Evolutionary conservation across 2,113 vertebrate genomes (phyloP).

Genomic region (Phrynosoma blainvillii): DNA sequence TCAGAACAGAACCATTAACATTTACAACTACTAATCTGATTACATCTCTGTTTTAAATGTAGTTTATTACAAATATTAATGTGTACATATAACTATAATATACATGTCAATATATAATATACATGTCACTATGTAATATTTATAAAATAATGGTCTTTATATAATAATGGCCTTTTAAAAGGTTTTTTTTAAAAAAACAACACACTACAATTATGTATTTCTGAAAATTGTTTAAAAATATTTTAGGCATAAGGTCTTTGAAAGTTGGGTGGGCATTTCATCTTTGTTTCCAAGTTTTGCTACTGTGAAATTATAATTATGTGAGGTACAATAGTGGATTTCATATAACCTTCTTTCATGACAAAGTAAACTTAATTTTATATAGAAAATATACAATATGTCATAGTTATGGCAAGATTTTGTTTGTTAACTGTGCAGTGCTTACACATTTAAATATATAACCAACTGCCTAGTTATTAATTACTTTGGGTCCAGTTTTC

Average conservation of each 20-base stretch:
- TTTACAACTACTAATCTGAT: conserved; percentile 3
- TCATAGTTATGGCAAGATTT: conserved; percentile 62
- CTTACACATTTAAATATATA: conserved; percentile 30
- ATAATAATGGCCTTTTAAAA: background rate
- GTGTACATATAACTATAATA: background rate
- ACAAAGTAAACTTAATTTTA: conserved; percentile 71
- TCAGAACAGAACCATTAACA: background rate
- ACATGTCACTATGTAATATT: background rate
- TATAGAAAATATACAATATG: conserved; percentile 49
- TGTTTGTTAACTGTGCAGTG: conserved; percentile 73
- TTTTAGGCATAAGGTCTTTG: background rate
- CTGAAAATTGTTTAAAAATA: conserved; percentile 28
- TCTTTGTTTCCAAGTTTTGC: conserved; percentile 6
- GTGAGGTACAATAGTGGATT: conserved; percentile 70
- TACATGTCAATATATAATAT: background rate
- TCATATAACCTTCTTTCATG: conserved; percentile 76
- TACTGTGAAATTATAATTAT: conserved; percentile 15
- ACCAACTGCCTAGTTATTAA: background rate
- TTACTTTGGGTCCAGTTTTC: background rate
- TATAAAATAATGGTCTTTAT: conserved; percentile 7
- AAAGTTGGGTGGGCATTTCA: background rate
- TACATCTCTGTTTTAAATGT: conserved; percentile 30
- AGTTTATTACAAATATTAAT: background rate
- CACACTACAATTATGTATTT: background rate
- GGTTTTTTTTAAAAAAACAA: background rate